Conservation (phyloP, 2,888 invertebrate species). For the Boloria euphrosyne region DNA sequence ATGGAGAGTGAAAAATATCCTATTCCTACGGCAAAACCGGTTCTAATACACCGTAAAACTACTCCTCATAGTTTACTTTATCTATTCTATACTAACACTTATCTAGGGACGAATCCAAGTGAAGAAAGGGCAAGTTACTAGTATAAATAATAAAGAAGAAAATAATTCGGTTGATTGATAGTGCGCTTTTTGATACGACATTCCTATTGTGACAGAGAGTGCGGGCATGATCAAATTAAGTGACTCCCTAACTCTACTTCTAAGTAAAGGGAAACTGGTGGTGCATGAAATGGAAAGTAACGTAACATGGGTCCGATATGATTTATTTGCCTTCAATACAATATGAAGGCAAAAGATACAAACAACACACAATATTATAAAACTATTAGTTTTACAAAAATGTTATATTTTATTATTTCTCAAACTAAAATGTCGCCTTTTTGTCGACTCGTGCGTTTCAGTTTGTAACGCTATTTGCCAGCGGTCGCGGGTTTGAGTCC, state of each 20-base stretch:
- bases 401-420: background rate
- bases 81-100: no score
- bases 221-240: constrained; percentile 24
- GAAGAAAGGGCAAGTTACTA: background rate
- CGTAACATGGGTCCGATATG: constrained; percentile 34
- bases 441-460: no score
- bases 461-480: no score
- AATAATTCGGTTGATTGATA: background rate
- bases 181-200: background rate
- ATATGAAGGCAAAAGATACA: constrained; percentile 20
- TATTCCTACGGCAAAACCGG: no score
- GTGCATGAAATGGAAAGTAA: constrained; percentile 34
- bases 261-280: constrained; percentile 24
- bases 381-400: background rate
- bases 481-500: no score
- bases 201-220: constrained; percentile 1
- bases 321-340: constrained; percentile 28
- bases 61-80: no score
- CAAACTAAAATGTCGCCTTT: no score
- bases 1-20: no score
- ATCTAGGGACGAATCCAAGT: no score
- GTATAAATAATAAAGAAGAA: background rate
- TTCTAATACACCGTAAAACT: no score
- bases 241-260: constrained; percentile 19
- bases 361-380: constrained; percentile 14